phyloP scores from a whole-genome alignment of 2,888 invertebrate genomes.

The Aporophyla nigra region DNA sequence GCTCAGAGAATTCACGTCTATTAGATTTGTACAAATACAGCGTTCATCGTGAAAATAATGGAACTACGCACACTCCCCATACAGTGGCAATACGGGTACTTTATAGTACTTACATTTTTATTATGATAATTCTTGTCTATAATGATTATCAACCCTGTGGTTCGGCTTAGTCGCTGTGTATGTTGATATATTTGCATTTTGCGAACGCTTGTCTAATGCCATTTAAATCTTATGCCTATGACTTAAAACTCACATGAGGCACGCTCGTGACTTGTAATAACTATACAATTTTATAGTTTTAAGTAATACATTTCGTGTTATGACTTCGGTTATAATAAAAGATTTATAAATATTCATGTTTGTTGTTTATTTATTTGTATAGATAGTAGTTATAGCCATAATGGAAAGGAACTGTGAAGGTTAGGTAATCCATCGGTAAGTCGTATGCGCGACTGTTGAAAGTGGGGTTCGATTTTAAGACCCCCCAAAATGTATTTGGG shows the following conservation, averaged over 20 bases:
- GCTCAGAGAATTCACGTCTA: background rate
- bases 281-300: conserved; percentile 42
- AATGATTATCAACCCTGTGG: conserved; percentile 1
- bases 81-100: conserved; percentile 34
- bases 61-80: background rate
- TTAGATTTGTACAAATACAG: background rate
- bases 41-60: background rate
- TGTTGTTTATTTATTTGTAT: conserved; percentile 37
- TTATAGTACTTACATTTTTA: conserved; percentile 33
- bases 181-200: conserved; percentile 15
- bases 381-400: background rate
- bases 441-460: background rate
- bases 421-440: background rate
- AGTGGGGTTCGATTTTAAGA: background rate
- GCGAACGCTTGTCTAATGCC: conserved; percentile 2
- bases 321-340: conserved; percentile 64
- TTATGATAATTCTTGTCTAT: conserved; percentile 17
- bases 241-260: conserved; percentile 15
- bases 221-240: conserved; percentile 13
- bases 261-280: conserved; percentile 21
- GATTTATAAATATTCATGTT: conserved; percentile 48
- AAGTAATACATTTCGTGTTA: conserved; percentile 55
- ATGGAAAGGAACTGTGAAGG: background rate
- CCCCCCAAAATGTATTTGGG: background rate
- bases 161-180: conserved; percentile 51